These are phyloP conservation scores for Phoeniculus purpureus DNA, from an alignment of 2,797 vertebrate genomes.

Conservation along the genomic window DNA sequence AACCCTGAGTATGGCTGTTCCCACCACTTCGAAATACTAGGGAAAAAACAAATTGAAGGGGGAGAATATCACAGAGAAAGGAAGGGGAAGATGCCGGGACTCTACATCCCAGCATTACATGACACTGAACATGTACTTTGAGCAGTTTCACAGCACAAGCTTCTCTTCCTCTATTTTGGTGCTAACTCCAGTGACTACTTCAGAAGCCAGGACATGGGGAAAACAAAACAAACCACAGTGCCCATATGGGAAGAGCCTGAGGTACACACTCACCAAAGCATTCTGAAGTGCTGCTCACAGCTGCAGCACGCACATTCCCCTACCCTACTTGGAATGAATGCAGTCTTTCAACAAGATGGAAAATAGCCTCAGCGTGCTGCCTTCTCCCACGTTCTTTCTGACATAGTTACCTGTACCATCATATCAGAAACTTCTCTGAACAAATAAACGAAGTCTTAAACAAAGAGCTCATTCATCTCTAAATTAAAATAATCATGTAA, in stretches of 20 bases:
- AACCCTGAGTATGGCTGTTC: neutral
- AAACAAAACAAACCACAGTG: neutral
- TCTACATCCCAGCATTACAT: neutral
- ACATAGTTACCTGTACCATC: neutral
- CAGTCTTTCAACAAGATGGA: neutral
- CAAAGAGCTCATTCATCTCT: conserved; percentile 54
- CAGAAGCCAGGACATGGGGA: neutral
- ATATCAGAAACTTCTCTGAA: conserved; percentile 54
- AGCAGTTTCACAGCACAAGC: neutral
- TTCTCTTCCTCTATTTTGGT: neutral
- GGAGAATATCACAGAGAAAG: neutral
- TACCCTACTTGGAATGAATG: neutral
- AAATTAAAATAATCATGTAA: conserved; percentile 74
- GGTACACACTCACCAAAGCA: neutral
- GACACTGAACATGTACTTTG: neutral
- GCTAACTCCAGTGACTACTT: neutral
- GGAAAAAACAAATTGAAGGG: neutral
- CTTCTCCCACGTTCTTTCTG: neutral
- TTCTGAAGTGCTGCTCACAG: neutral
- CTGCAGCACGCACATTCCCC: neutral
- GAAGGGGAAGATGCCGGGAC: neutral
- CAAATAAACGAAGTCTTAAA: conserved; percentile 66
- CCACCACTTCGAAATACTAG: neutral
- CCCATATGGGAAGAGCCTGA: neutral
- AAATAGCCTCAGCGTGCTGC: neutral